phyloP scores from a whole-genome alignment of 2,888 invertebrate genomes.

The Hyposoter dolosus region DNA sequence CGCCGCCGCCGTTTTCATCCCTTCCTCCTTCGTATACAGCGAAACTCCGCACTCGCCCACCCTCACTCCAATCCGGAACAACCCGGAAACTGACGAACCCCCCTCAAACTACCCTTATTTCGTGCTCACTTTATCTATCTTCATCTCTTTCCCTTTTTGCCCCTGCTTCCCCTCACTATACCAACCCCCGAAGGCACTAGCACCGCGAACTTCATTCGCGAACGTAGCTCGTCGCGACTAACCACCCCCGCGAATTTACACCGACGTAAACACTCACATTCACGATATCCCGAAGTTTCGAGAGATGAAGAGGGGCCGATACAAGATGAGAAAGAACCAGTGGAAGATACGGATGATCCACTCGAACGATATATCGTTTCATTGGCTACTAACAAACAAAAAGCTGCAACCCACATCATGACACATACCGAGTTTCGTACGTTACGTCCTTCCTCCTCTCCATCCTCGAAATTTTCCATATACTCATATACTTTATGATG shows the following conservation, averaged over 20 bases:
- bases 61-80: conserved; percentile 82
- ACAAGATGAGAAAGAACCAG: conserved; percentile 37
- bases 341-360: conserved; percentile 24
- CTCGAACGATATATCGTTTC: conserved; percentile 34
- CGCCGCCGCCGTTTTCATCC: conserved; percentile 77
- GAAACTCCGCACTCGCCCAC: conserved; percentile 65
- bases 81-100: conserved; percentile 83
- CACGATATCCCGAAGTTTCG: conserved; percentile 16
- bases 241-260: conserved; percentile 57
- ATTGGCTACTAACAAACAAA: conserved; percentile 14
- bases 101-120: conserved; percentile 81
- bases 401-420: neutral
- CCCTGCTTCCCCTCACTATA: conserved; percentile 23
- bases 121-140: conserved; percentile 55
- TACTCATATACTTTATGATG: conserved; percentile 20
- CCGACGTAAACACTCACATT: conserved; percentile 9
- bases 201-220: conserved; percentile 61
- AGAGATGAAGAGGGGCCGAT: conserved; percentile 36
- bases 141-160: neutral
- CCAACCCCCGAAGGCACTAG: conserved; percentile 53
- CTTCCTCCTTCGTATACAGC: conserved; percentile 68
- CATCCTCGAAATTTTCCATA: conserved; percentile 5
- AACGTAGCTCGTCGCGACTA: conserved; percentile 48
- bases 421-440: neutral
- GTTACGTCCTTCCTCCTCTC: neutral